Conservation (phyloP, 2,113 vertebrate species). For the Petaurus breviceps region DNA sequence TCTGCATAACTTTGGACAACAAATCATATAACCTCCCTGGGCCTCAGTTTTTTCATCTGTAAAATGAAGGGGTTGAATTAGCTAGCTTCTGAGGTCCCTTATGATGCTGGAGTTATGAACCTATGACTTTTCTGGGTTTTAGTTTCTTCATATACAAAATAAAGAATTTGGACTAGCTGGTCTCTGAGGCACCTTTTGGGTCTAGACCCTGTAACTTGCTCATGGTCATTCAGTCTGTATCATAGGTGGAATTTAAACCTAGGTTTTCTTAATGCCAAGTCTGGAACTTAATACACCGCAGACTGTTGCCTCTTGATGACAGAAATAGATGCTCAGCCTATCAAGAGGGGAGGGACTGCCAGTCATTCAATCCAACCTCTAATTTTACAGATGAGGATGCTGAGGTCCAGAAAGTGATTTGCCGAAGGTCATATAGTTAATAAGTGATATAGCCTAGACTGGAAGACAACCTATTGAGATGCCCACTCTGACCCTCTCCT, state of each 20-base stretch:
- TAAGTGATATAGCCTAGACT: not conserved
- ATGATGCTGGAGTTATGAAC: not conserved
- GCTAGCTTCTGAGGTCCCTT: not conserved
- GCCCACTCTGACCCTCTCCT: not conserved
- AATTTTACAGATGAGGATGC: not conserved
- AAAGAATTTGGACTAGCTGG: not conserved
- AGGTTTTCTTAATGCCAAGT: not conserved
- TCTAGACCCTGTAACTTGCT: not conserved
- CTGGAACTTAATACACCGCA: not conserved
- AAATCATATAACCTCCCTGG: not conserved
- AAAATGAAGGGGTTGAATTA: not conserved
- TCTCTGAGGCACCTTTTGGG: not conserved
- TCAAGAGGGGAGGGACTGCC: not conserved
- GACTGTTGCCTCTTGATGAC: not conserved
- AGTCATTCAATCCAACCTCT: not conserved
- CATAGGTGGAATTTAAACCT: not conserved
- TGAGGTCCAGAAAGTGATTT: not conserved
- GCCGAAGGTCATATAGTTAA: not conserved
- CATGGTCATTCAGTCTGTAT: not conserved
- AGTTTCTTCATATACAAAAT: too few relatives aligned
- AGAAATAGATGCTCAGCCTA: not conserved
- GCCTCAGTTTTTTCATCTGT: not conserved
- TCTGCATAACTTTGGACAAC: not conserved
- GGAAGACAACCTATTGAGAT: not conserved
- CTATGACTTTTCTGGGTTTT: not conserved